Conservation (phyloP, 2,888 invertebrate genomes). For the Sminthurides aquaticus region DNA sequence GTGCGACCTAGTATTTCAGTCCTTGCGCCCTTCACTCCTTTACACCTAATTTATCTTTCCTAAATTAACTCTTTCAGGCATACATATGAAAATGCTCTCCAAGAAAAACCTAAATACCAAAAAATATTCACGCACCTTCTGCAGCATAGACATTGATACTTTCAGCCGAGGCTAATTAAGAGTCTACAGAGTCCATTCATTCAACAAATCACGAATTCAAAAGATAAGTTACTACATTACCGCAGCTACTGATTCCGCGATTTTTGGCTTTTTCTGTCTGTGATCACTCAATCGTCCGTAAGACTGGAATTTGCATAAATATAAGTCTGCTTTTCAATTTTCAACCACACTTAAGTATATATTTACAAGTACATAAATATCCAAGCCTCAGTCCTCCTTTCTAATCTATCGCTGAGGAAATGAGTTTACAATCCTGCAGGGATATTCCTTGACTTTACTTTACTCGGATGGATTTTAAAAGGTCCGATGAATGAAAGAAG, state of each 20-base stretch:
- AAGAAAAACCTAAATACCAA: no score
- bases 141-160: no score
- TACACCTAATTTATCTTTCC: neutral
- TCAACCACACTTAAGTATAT: neutral
- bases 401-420: neutral
- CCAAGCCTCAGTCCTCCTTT: neutral
- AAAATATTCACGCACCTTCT: no score
- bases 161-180: no score
- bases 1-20: neutral
- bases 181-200: no score
- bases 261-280: no score
- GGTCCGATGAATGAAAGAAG: constrained; percentile 55
- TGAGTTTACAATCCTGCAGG: constrained; percentile 11
- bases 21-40: neutral
- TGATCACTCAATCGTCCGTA: no score
- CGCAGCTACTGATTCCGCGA: no score
- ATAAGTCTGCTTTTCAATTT: neutral
- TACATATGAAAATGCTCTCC: no score
- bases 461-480: constrained; percentile 12
- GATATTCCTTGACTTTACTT: constrained; percentile 15
- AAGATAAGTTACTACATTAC: no score
- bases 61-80: no score
- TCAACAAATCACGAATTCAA: no score
- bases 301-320: neutral
- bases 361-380: neutral